These are phyloP conservation scores for Tetrax tetrax DNA, from an alignment of 2,113 vertebrate species.

Conservation along the genomic window DNA sequence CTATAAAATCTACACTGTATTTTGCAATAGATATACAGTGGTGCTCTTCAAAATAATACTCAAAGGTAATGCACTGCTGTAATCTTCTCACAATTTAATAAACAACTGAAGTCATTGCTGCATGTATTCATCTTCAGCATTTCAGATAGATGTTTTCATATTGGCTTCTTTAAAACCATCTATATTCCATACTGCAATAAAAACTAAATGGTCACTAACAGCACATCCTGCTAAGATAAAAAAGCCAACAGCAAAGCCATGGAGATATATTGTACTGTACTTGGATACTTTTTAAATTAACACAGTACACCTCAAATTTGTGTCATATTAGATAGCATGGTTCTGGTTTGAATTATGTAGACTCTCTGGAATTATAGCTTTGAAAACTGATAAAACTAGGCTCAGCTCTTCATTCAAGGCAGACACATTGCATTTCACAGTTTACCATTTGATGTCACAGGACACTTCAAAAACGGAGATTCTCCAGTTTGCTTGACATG, in stretches of 20 bases:
- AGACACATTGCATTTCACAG: not conserved
- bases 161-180: not conserved
- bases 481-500: not conserved
- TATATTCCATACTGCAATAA: not conserved
- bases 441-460: not conserved
- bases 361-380: not conserved
- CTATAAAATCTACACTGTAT: slow-evolving; percentile 24
- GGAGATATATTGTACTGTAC: not conserved
- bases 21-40: slow-evolving; percentile 11
- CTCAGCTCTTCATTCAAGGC: not conserved
- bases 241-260: not conserved
- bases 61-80: not conserved
- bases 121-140: not conserved
- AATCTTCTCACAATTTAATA: slow-evolving; percentile 30
- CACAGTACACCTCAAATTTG: not conserved
- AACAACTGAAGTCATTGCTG: slow-evolving; percentile 42
- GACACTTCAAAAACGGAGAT: not conserved
- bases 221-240: slow-evolving; percentile 6
- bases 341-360: not conserved
- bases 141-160: slow-evolving; percentile 21
- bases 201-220: slow-evolving; percentile 34
- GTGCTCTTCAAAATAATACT: slow-evolving; percentile 18
- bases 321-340: not conserved
- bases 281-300: slow-evolving; percentile 1
- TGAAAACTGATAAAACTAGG: not conserved